Evolutionary conservation across 1,140 invertebrate species (phyloP), one percentile per base, ranked within the genome.

Genomic region (Orchestia grillus): DNA sequence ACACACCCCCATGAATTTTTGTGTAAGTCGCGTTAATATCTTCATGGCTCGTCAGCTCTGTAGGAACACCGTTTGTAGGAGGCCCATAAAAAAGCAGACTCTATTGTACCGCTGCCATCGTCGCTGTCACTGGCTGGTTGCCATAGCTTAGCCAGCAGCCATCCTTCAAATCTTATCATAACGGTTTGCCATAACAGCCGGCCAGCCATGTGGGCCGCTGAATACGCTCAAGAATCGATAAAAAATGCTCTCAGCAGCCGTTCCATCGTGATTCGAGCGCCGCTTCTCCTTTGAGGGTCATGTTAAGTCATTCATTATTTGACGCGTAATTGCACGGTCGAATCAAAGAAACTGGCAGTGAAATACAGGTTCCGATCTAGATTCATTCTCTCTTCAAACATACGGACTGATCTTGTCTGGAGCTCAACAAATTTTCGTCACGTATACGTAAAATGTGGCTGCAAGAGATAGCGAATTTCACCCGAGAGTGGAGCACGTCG

Each of bases 81-180:
- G 44, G 40, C 43, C 47, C 92, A 45, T 94, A 94, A 94, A 94
- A 90, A 94, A 94, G 43, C 43, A 45, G 44, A 40, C 41, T 44
- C 92, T 45, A 94, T 94, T 44, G 43, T 44, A n/a, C 6, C 40
- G 19, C 43, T 40, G 43, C 43, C 44, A 45, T 47, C 92, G 3
- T 47, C 43, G 44, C 92, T 94, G 92, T 94, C 92, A 94, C 92
- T 44, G 92, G 92, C 92, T 44, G 92, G 92, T 45, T 40, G 43
- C 92, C 43, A 45, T 94, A 94, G 43, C 92, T 94, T 94, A 45
- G 43, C 92, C 44, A 45, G 92, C 43, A 94, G 92, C 92, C 92
- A 94, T 94, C 92, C 41, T 44, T 94, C 92, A 94, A 94, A 94
- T 94, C 92, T 94, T 94, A 94, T 94, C 92, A 94, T 94, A 94